Evolutionary conservation across 2,113 vertebrate species (phyloP).

Genomic region (Prionailurus viverrinus): DNA sequence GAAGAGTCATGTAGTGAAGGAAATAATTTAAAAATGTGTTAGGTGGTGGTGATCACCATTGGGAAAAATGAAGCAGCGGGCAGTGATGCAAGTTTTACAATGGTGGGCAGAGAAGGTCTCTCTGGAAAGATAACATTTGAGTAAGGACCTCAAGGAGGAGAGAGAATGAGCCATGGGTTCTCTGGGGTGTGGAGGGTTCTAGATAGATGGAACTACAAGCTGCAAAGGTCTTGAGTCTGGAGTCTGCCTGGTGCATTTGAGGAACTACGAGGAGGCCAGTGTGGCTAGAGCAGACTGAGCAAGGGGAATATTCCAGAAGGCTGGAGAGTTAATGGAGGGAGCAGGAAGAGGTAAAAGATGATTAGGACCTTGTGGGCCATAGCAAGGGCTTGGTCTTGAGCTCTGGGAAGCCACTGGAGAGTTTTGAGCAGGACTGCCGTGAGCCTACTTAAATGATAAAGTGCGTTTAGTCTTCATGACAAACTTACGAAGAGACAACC

Average conservation of each 20-base stretch:
- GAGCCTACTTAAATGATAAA: neutral
- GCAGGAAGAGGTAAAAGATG: neutral
- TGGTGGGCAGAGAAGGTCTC: neutral
- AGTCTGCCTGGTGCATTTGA: neutral
- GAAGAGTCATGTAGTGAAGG: neutral
- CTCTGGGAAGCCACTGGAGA: neutral
- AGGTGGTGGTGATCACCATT: too few relatives aligned
- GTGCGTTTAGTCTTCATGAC: neutral
- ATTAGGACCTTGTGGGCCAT: neutral
- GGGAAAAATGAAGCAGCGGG: neutral
- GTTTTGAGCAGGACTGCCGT: neutral
- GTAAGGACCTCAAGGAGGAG: neutral
- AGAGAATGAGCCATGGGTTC: accelerated
- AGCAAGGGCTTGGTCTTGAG: neutral
- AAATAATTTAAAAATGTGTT: neutral
- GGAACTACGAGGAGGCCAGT: neutral
- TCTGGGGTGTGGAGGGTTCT: neutral
- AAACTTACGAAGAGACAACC: neutral
- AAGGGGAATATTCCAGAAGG: neutral
- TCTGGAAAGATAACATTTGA: neutral
- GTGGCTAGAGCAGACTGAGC: neutral
- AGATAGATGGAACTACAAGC: neutral
- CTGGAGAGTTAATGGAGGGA: neutral
- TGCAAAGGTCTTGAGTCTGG: neutral
- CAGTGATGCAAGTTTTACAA: neutral